Base-by-base conservation (phyloP, 2,888 invertebrate genomes). In the Abscondita cerata region DNA sequence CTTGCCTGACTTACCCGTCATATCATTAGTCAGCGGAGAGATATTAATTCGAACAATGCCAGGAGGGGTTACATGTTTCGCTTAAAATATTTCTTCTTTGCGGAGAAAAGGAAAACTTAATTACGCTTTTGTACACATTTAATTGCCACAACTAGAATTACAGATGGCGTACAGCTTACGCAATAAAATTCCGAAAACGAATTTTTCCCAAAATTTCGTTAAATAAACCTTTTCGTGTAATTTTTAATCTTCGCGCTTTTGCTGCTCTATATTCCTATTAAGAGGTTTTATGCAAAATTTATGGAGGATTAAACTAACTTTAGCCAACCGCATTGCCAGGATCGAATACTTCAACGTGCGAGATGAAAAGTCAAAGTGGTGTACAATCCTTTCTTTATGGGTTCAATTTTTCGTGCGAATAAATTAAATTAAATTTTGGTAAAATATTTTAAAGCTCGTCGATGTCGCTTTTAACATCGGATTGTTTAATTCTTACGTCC, bases 31-130 rank as follows among this genome's bases (percentile, higher is more conserved):
- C 58, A 62, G 59, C 51, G 25, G 41, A 36, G 59, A 54, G 62
- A 58, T 57, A 62, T 62, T 62, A 62, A 62, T 62, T 59, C 62
- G 51, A 54, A 62, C 54, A 62, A 62, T 54, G 62, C 62, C 53
- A 44, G 38, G 53, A 54, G 46, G 54, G 58, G 57, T 58, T 62
- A 62, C 58, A 54, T 62, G 54, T 62, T 59, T 58, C 58, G 62
- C 51, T 47, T 41, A 52, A 54, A 50, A 52, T 58, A 58, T 59
- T 62, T 62, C 62, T 58, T 59, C 54, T 38, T 46, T 19, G 44
- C n/a, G 36, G 48, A 56, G 38, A 48, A 52, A 59, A 54, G 58
- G 62, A 58, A 57, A 62, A 62, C 62, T 62, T 62, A 62, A 62
- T 62, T 62, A 59, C 59, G 58, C 25, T 52, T 53, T 58, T 59